These are phyloP conservation scores for Lepus townsendii DNA, from an alignment of 2,797 vertebrate genomes.

Conservation along the genomic window DNA sequence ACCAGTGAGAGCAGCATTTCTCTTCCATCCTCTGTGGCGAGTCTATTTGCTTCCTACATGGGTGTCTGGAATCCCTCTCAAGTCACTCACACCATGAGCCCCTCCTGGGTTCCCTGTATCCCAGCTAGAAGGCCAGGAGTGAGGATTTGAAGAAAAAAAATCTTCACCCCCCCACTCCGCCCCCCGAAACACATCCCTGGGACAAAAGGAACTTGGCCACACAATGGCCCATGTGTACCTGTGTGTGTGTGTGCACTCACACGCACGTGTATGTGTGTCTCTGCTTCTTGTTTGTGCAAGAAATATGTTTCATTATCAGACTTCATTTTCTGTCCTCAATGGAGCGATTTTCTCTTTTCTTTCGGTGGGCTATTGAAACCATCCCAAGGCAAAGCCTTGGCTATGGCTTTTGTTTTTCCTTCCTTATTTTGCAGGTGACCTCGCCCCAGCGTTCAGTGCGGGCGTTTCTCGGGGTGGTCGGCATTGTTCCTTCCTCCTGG, in stretches of 20 bases:
- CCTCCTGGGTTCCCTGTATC: neutral
- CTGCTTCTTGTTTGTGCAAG: conserved; percentile 5
- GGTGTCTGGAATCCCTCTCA: neutral
- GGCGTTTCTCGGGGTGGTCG: conserved; percentile 79
- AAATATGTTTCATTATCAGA: conserved; percentile 66
- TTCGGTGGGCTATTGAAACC: conserved; percentile 44
- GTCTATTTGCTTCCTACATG: neutral
- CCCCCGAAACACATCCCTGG: neutral
- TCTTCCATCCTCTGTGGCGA: neutral
- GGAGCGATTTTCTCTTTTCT: conserved; percentile 30
- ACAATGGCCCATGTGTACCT: neutral
- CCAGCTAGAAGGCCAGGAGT: neutral
- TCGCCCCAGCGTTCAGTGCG: neutral
- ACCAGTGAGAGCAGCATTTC: neutral
- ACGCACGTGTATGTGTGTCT: neutral
- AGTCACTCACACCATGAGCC: neutral
- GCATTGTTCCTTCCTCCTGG: conserved; percentile 82
- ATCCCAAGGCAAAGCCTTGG: conserved; percentile 60
- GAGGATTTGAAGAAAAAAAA: neutral
- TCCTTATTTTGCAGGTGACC: neutral
- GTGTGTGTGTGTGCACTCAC: neutral
- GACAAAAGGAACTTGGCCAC: neutral
- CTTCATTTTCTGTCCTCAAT: conserved; percentile 63
- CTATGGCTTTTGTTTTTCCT: conserved; percentile 78
- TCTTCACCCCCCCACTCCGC: neutral